These are phyloP conservation scores for Telmatochromis sp. DNA, from an alignment of 2,113 vertebrate species.

Conservation along the genomic window DNA sequence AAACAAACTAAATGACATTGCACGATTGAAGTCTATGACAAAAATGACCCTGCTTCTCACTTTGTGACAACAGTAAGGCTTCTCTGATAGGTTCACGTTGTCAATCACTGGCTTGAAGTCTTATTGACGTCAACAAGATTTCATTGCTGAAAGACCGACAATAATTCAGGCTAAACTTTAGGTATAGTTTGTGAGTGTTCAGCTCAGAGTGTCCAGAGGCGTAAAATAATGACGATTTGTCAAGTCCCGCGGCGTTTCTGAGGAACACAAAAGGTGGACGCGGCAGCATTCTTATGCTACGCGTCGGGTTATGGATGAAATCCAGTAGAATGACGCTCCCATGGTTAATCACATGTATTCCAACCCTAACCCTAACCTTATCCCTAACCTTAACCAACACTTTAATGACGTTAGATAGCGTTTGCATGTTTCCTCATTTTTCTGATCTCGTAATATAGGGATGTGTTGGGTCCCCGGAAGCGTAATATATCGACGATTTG, in stretches of 20 bases:
- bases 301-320: background rate
- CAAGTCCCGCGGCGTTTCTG: background rate
- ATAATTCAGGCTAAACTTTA: background rate
- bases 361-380: accelerated
- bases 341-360: accelerated
- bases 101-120: background rate
- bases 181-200: background rate
- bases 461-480: background rate
- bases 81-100: background rate
- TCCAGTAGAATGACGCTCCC: background rate
- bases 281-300: accelerated
- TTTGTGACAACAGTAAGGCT: background rate
- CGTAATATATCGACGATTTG: background rate
- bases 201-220: background rate
- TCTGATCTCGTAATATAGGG: background rate
- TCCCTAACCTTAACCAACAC: accelerated
- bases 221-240: background rate
- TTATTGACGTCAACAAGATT: background rate
- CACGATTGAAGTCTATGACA: background rate
- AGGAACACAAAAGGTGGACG: background rate
- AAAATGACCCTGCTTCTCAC: background rate
- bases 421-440: background rate
- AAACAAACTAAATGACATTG: background rate
- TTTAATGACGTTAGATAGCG: background rate
- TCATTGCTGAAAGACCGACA: background rate